Conservation (phyloP, 2,797 vertebrate genomes). For the Anisognathus igniventris region DNA sequence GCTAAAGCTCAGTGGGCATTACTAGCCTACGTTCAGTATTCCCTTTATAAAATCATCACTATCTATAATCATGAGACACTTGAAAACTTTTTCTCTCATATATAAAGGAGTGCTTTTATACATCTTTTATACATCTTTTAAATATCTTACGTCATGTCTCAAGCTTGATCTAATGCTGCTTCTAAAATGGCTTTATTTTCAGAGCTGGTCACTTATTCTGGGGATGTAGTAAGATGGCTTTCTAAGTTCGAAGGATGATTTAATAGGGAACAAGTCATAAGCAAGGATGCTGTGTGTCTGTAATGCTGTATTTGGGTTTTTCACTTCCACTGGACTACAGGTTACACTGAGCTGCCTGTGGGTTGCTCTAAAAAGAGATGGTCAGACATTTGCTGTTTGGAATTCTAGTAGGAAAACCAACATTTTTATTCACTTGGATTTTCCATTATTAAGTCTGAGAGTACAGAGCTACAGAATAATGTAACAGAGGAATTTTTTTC, state of each 20-base stretch:
- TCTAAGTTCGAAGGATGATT: background rate
- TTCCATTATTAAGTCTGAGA: background rate
- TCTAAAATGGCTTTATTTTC: background rate
- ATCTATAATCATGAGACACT: background rate
- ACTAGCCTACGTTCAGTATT: background rate
- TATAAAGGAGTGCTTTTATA: background rate
- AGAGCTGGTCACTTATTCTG: background rate
- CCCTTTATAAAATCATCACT: background rate
- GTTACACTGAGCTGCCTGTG: background rate
- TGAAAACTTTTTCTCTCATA: background rate
- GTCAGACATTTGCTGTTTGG: background rate
- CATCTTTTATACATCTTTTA: background rate
- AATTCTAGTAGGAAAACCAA: background rate
- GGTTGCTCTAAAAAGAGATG: background rate
- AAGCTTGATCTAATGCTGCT: background rate
- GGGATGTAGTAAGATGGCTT: background rate
- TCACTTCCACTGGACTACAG: background rate
- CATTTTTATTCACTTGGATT: background rate
- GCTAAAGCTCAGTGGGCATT: background rate
- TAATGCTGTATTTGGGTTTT: background rate
- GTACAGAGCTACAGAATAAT: background rate
- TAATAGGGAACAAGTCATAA: background rate
- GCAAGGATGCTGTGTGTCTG: background rate
- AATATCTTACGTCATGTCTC: background rate
- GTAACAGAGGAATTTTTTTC: background rate